Base-by-base conservation (phyloP, 2,888 invertebrate species). In the Colostygia pectinataria region DNA sequence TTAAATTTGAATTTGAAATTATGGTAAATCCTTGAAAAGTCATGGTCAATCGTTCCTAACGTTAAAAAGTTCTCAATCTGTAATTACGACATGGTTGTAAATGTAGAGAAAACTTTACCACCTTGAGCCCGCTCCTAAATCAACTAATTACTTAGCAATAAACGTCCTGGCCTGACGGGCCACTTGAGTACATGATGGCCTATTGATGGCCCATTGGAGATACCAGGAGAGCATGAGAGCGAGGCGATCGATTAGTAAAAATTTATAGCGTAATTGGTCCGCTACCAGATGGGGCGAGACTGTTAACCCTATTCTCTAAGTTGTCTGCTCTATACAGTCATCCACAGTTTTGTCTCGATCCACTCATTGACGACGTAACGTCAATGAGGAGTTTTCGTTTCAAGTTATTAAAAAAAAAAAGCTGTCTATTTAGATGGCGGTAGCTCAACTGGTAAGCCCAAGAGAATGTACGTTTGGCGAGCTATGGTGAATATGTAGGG, bases 201-300 rank as follows among this genome's bases (percentile, higher is more conserved):
- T 44, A 66, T 74, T 69, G 70, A 71, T 63, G 65, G 65, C 59
- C 68, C 71, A 68, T 75, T 68, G 63, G 40, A 62, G 66, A 63
- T 67, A 71, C 68, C 72, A 70, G 67, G 66, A 58, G 57, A 48
- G 55, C 64, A 71, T 59, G 60, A 52, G 53, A 43, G 49, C 50
- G 44, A 54, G 57, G 60, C 63, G 67, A 65, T 62, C 65, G 68
- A 65, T 62, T 66, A 55, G 36, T 32, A 25, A 38, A 46, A 61
- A 66, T 63, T 69, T 68, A 69, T 63, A 15, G 57, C 40, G 39
- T 27, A 40, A 28, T 46, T 43, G 28, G 42, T 34, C 23, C 20
- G 10, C 32, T 34, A 33, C 33, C 43, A 42, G 42, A 42, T 42
- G 43, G 23, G 32, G 33, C 6, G 29, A 13, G 9, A 15, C 34